Evolutionary conservation across 2,113 vertebrate species (phyloP).

Genomic region (Pseudorasbora parva): DNA sequence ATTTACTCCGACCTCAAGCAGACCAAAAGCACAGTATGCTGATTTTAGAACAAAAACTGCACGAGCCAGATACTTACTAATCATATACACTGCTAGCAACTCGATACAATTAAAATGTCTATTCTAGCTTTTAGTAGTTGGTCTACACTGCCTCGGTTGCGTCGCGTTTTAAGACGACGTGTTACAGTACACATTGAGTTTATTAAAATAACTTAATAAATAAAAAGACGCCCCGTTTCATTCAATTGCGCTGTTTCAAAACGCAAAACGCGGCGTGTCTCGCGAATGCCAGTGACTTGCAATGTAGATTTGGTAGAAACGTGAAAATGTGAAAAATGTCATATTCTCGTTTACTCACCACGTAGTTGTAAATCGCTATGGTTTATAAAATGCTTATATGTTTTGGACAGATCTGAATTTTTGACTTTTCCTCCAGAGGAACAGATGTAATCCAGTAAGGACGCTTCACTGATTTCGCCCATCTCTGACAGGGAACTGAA

Average conservation of each 20-base stretch:
- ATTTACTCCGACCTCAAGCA: neutral
- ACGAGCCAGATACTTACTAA: too few species aligned
- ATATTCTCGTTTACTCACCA: slow-evolving; percentile 67
- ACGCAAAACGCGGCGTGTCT: neutral
- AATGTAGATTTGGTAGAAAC: neutral
- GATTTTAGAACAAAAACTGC: neutral
- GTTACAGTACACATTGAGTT: neutral
- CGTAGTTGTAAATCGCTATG: slow-evolving; percentile 75
- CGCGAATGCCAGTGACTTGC: neutral
- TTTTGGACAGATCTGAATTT: slow-evolving; percentile 76
- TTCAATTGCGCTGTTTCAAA: neutral
- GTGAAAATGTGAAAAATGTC: neutral
- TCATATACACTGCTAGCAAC: neutral
- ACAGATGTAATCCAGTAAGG: slow-evolving; percentile 77
- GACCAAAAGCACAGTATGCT: neutral
- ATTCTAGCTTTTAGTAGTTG: neutral
- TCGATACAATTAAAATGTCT: neutral
- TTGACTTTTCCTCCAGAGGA: slow-evolving; percentile 73
- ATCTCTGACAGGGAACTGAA: slow-evolving; percentile 56
- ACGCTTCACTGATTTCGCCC: slow-evolving; percentile 74
- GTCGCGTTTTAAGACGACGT: neutral
- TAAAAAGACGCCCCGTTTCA: neutral
- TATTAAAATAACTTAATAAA: neutral
- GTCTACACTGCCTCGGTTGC: neutral
- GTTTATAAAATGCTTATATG: slow-evolving; percentile 77